phyloP scores from a whole-genome alignment of 2,888 invertebrate species.

The Lobophora halterata region DNA sequence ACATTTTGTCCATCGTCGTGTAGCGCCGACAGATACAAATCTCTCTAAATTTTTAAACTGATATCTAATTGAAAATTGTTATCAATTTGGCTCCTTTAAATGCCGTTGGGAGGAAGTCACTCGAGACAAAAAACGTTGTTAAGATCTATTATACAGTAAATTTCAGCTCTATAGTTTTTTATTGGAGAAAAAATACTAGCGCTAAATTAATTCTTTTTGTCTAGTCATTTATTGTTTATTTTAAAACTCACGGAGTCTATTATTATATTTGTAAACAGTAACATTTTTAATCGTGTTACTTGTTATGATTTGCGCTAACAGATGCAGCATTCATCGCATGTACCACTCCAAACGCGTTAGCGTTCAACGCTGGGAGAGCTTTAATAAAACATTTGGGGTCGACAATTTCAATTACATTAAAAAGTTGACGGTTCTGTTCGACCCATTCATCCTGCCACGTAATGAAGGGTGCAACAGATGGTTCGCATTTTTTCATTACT shows the following conservation, averaged over 20 bases:
- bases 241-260: no score
- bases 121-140: slow-evolving; percentile 17
- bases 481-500: slow-evolving; percentile 75
- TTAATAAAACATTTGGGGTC: slow-evolving; percentile 73
- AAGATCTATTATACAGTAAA: no score
- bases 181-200: no score
- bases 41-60: slow-evolving; percentile 29
- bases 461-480: slow-evolving; percentile 80
- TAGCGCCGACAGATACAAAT: slow-evolving; percentile 34
- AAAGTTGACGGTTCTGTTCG: slow-evolving; percentile 69
- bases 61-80: slow-evolving; percentile 31
- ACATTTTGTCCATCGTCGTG: slow-evolving; percentile 52
- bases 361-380: slow-evolving; percentile 49
- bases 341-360: slow-evolving; percentile 51
- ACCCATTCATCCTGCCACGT: slow-evolving; percentile 63
- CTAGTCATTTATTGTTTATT: neutral
- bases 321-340: slow-evolving; percentile 32
- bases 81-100: slow-evolving; percentile 25
- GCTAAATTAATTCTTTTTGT: neutral
- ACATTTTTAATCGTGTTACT: slow-evolving; percentile 22
- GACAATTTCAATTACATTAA: slow-evolving; percentile 77
- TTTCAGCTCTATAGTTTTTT: no score
- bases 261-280: slow-evolving; percentile 1
- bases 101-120: slow-evolving; percentile 15
- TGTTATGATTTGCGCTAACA: slow-evolving; percentile 29